Evolutionary conservation across 2,888 invertebrate genomes (phyloP), one percentile per base, ranked within the genome.

Genomic region (Megamerina dolium): DNA sequence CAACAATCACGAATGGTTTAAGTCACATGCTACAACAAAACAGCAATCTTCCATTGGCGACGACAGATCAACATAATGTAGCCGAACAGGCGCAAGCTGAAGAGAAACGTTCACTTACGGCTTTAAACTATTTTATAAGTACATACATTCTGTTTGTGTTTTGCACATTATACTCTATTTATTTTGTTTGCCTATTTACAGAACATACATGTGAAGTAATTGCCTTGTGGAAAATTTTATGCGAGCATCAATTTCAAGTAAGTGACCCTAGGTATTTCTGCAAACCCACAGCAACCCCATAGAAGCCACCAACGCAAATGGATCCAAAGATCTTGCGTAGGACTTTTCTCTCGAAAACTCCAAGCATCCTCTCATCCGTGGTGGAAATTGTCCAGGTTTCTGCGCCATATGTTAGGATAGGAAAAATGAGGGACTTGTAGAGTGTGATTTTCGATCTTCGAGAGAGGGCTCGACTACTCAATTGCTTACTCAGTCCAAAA

Each of bases 191-290:
- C 10, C 44, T 30, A 5, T 41, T 40, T 39, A 1, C 35, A 71
- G 80, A 77, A 46, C 82, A 88, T 64, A 81, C 87, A 2, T 85
- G 88, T 63, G 95, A 97, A 75, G 87, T 94, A 56, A 74, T 99
- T 37, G 87, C 88, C 13, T 74, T 99, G 33, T 95, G 96, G 94
- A 87, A 87, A 65, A 84, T 96, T 41, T 74, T 96, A 4, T 87
- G 86, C 59, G 91, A 93, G 61, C 94, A 96, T 70, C 90, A 92
- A 64, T 85, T 96, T 64, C 87, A 89, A 61, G 77, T 85, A 32
- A n/a, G n/a, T n/a, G n/a, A n/a, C n/a, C n/a, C n/a, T n/a, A n/a
- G n/a, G n/a, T n/a, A n/a, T n/a, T n/a, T n/a, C n/a, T n/a, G n/a
- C n/a, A n/a, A n/a, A n/a, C n/a, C n/a, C n/a, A n/a, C n/a, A n/a